Evolutionary conservation across 2,797 vertebrate species (phyloP), one percentile per base, ranked within the genome.

Genomic region (Tamandua tetradactyla): DNA sequence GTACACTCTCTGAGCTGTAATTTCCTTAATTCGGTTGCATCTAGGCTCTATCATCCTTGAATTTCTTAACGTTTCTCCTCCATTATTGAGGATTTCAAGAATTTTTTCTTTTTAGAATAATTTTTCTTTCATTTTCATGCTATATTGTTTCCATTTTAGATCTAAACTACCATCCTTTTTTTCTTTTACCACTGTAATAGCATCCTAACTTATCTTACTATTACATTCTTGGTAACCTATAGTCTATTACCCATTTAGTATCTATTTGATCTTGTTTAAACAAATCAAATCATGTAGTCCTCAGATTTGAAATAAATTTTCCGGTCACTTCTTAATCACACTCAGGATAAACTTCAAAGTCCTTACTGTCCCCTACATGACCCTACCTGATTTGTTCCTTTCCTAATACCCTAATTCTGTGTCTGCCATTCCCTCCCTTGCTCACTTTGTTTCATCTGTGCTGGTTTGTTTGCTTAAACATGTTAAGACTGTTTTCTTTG

Each of bases 71-170:
- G 75, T 84, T 57, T 91, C 27, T 93, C 69, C 35, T 93, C 20
- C 22, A 44, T 79, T 93, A 64, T 7, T 86, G 44, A 68, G 57
- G 72, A 11, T 80, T 95, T 76, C 81, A 81, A 91, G 35, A 52
- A 84, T 91, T 91, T 91, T 6, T 79, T 89, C 32, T 79, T 85
- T 78, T 93, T 55, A 89, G 91, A 66, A 68, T 84, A 49, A 22
- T 23, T 75, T 72, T 88, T 81, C 74, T 93, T 17, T 90, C 69
- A 35, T 80, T 95, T 93, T 42, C 3, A 47, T 14, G 49, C 37
- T 68, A 5, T 85, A 1, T 78, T 69, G 37, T 94, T 94, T 71
- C 35, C 66, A 30, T 64, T 87, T 90, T 87, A 68, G 7, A 5
- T 88, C 37, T 59, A 35, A 91, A 81, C 15, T 64, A 47, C 61